Evolutionary conservation across 1,140 invertebrate genomes (phyloP).

Genomic region (Drosophila burlai): DNA sequence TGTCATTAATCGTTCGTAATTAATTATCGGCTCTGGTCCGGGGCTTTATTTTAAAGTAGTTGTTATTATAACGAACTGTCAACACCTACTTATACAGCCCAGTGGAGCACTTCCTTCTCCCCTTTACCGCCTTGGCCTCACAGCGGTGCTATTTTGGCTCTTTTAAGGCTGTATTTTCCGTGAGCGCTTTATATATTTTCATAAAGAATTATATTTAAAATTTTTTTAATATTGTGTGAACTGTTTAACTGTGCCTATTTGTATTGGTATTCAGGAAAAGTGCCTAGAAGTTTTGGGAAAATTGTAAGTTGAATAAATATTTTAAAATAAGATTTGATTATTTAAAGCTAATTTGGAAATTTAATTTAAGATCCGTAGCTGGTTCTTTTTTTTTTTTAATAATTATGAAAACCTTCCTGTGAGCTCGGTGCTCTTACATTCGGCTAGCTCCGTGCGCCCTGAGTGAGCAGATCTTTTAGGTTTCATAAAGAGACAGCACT

Average conservation of each 20-base stretch:
- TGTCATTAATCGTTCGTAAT: constrained; percentile 78
- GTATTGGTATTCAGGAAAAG: too few species aligned
- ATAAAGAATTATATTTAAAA: neutral
- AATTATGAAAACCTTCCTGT: too few species aligned
- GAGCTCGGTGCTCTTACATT: too few species aligned
- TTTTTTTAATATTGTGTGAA: neutral
- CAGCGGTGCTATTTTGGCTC: neutral
- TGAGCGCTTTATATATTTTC: neutral
- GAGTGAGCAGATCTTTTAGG: neutral
- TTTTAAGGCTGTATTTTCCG: neutral
- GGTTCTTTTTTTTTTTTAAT: too few species aligned
- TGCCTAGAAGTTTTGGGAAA: neutral
- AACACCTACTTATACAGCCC: constrained; percentile 67
- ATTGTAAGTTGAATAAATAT: neutral
- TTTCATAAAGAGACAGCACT: constrained; percentile 3
- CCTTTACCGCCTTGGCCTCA: neutral
- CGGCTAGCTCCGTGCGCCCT: neutral
- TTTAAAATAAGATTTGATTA: too few species aligned
- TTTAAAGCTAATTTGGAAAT: too few species aligned
- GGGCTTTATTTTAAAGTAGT: constrained; percentile 75
- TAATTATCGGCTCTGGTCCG: constrained; percentile 66
- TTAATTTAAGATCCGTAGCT: too few species aligned
- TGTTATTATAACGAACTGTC: constrained; percentile 79
- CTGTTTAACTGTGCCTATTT: neutral
- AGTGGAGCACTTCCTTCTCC: constrained; percentile 18